Base-by-base conservation (phyloP, 2,888 invertebrate genomes). In the Melanargia galathea region DNA sequence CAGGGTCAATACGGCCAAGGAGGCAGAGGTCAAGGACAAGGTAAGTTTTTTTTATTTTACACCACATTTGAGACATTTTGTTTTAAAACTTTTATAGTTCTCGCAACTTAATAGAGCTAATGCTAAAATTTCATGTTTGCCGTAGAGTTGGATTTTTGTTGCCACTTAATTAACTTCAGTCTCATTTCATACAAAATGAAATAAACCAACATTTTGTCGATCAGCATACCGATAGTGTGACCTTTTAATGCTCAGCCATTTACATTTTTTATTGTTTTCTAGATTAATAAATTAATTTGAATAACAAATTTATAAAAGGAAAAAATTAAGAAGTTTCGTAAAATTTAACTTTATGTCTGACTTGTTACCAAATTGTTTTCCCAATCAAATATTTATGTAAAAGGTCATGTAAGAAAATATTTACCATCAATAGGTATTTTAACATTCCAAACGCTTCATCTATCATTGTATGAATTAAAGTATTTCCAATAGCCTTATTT, bases 1-100 rank as follows among this genome's bases (percentile, higher is more conserved):
- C 73, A 72, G 65, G 83, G 83, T 2, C 73, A 79, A 62, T 78
- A 68, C 51, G 60, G 59, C 40, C 71, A 71, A 43, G 76, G 73
- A 20, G 75, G 76, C 11, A 71, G 71, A 66, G 73, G 72, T 46
- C 70, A 71, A 49, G 72, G 72, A 43, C 67, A 70, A 61, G 71
- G 71, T 49, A 26, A 48, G 58, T 24, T 22, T 35, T 20, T 13
- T 33, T 7, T 5, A 16, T 5, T 38, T 38, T 6, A 8, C 1
- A 2, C 16, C 7, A 26, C 18, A 33, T 24, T 22, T 0, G 24
- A 6, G 13, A 24, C 10, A 16, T 49, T 16, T 49, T n/a, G n/a
- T 24, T 22, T 24, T 0, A 8, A n/a, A n/a, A 20, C 18, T 48
- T 26, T 43, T 18, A 7, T n/a, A 40, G 8, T 18, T 18, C 38